These are phyloP conservation scores for Sternarchorhynchus goeldii DNA, from an alignment of 2,797 vertebrate genomes.

Conservation along the genomic window DNA sequence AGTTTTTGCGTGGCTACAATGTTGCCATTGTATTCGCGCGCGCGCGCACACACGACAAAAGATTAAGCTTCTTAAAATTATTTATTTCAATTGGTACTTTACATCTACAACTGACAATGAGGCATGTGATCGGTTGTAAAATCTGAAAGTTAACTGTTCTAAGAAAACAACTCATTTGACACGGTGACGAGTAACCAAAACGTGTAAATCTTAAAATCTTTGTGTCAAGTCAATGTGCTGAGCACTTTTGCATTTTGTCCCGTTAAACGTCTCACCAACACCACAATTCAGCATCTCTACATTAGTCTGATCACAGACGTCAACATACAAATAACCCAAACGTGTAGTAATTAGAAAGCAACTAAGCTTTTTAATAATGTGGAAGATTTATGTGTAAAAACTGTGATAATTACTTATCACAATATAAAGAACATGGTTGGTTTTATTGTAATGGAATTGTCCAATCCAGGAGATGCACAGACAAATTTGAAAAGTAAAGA, in stretches of 20 bases:
- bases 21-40: no score
- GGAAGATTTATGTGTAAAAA: conserved; percentile 2
- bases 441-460: conserved; percentile 5
- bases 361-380: not conserved
- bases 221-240: conserved; percentile 12
- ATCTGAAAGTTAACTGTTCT: not conserved
- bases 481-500: conserved; percentile 15
- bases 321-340: no score
- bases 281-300: not conserved
- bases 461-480: conserved; percentile 30
- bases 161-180: not conserved
- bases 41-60: not conserved
- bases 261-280: conserved; percentile 2
- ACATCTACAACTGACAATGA: conserved; percentile 14
- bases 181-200: not conserved
- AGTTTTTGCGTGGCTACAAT: no score
- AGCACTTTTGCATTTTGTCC: conserved; percentile 20
- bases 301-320: not conserved
- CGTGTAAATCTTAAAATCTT: not conserved
- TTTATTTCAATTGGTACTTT: conserved; percentile 14
- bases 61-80: conserved; percentile 12
- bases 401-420: not conserved
- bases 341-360: no score
- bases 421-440: not conserved
- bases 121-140: not conserved